phyloP scores from a whole-genome alignment of 2,888 invertebrate species.

The Calameuta filiformis region DNA sequence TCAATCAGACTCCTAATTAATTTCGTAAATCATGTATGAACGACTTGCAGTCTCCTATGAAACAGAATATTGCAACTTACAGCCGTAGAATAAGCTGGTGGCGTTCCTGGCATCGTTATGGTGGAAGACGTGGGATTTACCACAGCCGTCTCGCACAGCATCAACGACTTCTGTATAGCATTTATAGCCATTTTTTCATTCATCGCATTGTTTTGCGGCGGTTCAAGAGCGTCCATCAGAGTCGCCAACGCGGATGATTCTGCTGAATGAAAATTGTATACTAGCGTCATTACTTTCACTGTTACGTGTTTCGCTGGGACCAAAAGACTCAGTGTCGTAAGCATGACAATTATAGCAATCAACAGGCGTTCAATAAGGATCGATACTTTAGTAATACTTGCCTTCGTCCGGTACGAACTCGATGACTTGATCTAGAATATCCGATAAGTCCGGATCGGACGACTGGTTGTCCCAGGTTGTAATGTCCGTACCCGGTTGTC shows the following conservation, averaged over 20 bases:
- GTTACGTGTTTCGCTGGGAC: background rate
- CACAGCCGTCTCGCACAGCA: conserved; percentile 81
- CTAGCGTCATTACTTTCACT: background rate
- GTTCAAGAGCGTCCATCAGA: conserved; percentile 65
- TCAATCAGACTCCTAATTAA: background rate
- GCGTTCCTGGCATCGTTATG: conserved; percentile 69
- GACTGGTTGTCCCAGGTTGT: conserved; percentile 66
- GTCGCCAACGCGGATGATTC: conserved; percentile 62
- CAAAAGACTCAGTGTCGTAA: background rate
- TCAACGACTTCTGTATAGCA: conserved; percentile 90
- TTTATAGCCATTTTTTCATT: conserved; percentile 87
- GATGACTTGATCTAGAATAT: conserved; percentile 87
- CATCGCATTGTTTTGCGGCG: conserved; percentile 65
- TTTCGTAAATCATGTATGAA: background rate
- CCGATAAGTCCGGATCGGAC: conserved; percentile 80
- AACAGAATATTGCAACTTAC: conserved; percentile 55
- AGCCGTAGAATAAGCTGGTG: conserved; percentile 74
- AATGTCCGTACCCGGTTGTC: conserved; percentile 52
- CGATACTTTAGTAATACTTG: conserved; percentile 21
- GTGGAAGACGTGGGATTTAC: conserved; percentile 72
- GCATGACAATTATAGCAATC: background rate
- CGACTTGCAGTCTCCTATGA: background rate
- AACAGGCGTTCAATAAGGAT: no score
- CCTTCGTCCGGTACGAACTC: conserved; percentile 80
- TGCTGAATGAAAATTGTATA: conserved; percentile 25